Percentiles rank a stretch among this genome's conserved stretches.
phyloP scores from a whole-genome alignment of 2,113 vertebrate species.

The Geococcyx californianus region DNA sequence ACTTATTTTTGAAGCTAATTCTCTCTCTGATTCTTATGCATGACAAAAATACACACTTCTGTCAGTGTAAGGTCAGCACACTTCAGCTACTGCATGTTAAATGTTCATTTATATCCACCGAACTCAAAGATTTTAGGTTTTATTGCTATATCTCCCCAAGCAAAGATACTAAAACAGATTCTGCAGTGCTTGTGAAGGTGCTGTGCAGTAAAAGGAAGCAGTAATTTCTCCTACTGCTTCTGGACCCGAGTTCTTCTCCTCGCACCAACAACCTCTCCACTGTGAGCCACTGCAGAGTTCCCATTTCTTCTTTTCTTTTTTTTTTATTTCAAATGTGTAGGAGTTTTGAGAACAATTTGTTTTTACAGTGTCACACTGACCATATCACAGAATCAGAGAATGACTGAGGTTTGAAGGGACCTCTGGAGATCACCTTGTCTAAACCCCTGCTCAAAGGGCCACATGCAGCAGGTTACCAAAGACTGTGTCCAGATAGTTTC shows the following conservation, averaged over 20 bases:
- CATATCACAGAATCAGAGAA: neutral
- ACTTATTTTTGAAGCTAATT: neutral
- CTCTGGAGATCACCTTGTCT: neutral
- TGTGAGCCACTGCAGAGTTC: neutral
- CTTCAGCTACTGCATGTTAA: neutral
- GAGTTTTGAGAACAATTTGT: neutral
- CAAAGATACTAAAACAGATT: neutral
- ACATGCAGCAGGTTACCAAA: neutral
- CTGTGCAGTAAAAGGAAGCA: neutral
- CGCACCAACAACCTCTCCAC: neutral
- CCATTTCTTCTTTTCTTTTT: neutral
- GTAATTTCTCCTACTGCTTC: neutral
- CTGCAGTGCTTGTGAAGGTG: neutral
- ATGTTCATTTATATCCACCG: neutral
- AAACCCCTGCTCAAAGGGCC: neutral
- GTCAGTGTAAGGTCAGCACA: neutral
- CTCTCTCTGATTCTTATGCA: neutral
- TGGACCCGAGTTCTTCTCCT: fast-evolving
- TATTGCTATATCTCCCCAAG: neutral
- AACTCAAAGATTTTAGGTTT: neutral
- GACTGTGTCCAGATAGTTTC: neutral
- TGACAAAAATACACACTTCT: fast-evolving
- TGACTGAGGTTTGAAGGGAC: neutral
- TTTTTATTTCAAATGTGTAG: neutral
- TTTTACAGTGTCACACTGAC: neutral